A percentile compares a stretch with the other conserved stretches of the same genome.
Conservation (phyloP, 2,113 vertebrate genomes). For the Cryptotis parvus region DNA sequence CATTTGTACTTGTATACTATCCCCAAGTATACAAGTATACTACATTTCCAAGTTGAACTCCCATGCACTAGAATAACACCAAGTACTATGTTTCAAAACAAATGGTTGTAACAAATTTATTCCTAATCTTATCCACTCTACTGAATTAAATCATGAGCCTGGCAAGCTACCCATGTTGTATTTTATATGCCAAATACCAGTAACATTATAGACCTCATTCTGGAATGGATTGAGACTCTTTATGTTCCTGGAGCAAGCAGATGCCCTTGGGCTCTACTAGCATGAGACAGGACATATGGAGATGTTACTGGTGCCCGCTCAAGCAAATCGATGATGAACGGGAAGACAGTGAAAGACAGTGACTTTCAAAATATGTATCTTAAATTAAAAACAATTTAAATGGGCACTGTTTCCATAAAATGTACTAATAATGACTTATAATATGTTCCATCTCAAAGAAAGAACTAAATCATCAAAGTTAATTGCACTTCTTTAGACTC, state of each 20-base stretch:
- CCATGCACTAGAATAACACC: slow-evolving; percentile 65
- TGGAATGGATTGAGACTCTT: too few species aligned
- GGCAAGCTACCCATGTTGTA: too few species aligned
- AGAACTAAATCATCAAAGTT: slow-evolving; percentile 84
- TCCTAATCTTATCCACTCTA: slow-evolving; percentile 82
- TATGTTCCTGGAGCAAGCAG: too few species aligned
- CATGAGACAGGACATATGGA: too few species aligned
- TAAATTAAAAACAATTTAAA: slow-evolving; percentile 81
- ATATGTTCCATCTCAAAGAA: slow-evolving; percentile 76
- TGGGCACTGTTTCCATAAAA: slow-evolving; percentile 82
- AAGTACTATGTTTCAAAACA: slow-evolving; percentile 77
- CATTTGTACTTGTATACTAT: too few species aligned
- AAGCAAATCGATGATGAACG: too few species aligned
- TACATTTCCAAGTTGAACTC: slow-evolving; percentile 54
- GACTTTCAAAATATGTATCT: slow-evolving; percentile 83
- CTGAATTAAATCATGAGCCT: slow-evolving; percentile 82
- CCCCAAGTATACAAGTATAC: slow-evolving; percentile 19
- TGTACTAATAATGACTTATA: slow-evolving; percentile 83
- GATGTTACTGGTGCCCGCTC: too few species aligned
- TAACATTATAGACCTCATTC: too few species aligned
- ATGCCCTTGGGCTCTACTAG: too few species aligned
- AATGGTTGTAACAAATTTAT: slow-evolving; percentile 81
- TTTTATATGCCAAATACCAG: too few species aligned
- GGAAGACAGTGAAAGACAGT: too few species aligned
- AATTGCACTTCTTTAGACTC: slow-evolving; percentile 72